phyloP scores from a whole-genome alignment of 1,140 invertebrate genomes.

The Pantala flavescens region DNA sequence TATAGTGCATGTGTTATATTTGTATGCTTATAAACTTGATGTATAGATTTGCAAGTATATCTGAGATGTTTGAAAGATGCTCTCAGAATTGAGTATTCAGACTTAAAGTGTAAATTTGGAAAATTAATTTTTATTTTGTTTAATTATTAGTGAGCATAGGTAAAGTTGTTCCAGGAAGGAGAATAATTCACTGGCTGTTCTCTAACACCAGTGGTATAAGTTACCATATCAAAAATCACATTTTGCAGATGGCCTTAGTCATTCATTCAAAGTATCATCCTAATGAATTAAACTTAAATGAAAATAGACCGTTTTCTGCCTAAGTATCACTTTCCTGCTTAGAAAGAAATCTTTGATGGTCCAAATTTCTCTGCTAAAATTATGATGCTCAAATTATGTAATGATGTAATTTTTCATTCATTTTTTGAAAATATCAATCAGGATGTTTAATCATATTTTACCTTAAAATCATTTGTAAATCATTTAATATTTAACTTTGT shows the following conservation, averaged over 20 bases:
- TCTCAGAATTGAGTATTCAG: neutral
- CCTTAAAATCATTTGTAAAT: neutral
- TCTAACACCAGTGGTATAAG: neutral
- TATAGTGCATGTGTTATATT: neutral
- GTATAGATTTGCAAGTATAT: neutral
- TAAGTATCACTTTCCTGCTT: too few relatives aligned
- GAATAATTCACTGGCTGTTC: neutral
- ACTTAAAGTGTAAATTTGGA: neutral
- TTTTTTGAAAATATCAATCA: neutral
- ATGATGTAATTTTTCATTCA: neutral
- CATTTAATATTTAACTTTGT: neutral
- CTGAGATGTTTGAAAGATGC: constrained; percentile 1
- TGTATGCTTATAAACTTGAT: neutral
- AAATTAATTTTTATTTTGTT: neutral
- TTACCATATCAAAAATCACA: constrained; percentile 10
- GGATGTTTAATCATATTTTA: neutral
- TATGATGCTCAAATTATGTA: neutral
- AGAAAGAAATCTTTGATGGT: too few relatives aligned
- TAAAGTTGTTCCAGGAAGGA: constrained; percentile 7
- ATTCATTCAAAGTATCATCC: neutral
- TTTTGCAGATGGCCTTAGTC: neutral
- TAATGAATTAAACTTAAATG: neutral
- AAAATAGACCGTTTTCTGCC: too few relatives aligned
- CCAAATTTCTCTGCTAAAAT: neutral
- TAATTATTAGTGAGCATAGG: neutral